These are phyloP conservation scores for Porites lutea DNA, from an alignment of 64 coral and sea anemone genomes.

Conservation along the genomic window DNA sequence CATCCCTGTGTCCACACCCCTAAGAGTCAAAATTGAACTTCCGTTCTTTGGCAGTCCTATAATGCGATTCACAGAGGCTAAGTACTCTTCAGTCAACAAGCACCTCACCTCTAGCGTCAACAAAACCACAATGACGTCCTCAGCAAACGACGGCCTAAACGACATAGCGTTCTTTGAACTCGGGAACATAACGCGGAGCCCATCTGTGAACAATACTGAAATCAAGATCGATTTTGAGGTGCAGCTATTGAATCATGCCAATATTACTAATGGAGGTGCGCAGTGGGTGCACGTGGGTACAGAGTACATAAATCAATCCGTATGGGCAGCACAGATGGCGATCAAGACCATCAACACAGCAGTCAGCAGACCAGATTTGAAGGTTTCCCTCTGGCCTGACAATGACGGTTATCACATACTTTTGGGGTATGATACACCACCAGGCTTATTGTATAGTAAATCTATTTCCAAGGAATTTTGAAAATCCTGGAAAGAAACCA, in stretches of 20 bases:
- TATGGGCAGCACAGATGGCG: constrained; percentile 71
- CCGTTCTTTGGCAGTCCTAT: constrained; percentile 49
- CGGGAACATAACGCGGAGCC: constrained; percentile 44
- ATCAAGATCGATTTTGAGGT: constrained; percentile 68
- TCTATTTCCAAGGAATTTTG: no score
- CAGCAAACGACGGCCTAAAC: constrained; percentile 47
- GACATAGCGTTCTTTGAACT: constrained; percentile 69
- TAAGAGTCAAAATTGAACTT: constrained; percentile 51
- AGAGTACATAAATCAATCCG: constrained; percentile 68
- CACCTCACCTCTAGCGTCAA: constrained; percentile 24
- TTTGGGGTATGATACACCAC: not conserved
- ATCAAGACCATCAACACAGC: constrained; percentile 33
- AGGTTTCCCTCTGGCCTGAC: not conserved
- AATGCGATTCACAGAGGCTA: constrained; percentile 51
- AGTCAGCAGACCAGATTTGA: constrained; percentile 54
- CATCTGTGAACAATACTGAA: constrained; percentile 9
- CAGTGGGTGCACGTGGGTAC: constrained; percentile 75
- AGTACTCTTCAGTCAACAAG: constrained; percentile 1
- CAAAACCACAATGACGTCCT: constrained; percentile 39
- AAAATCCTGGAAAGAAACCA: no score
- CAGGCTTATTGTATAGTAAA: not conserved
- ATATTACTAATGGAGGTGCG: constrained; percentile 43
- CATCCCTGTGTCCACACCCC: constrained; percentile 56
- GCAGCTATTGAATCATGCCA: constrained; percentile 64
- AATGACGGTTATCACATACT: not conserved